Conservation (phyloP, 2,113 vertebrate species). For the Phaetusa simplex region DNA sequence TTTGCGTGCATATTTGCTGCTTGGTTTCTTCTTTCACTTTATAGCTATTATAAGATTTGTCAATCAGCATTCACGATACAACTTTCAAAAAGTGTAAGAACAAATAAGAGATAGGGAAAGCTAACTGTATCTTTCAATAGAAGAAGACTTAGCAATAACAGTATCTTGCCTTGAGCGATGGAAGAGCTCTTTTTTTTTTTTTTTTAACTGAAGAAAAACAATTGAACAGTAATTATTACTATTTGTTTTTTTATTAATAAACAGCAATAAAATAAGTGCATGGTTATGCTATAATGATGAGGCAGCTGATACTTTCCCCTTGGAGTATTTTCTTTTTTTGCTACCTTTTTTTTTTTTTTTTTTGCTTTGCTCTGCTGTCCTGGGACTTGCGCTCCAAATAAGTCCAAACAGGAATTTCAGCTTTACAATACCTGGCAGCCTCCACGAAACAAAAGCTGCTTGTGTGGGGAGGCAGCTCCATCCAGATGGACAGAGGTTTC, state of each 20-base stretch:
- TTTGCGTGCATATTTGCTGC: neutral
- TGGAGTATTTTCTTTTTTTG: neutral
- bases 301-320: neutral
- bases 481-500: constrained; percentile 1
- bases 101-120: neutral
- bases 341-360: neutral
- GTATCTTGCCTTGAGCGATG: neutral
- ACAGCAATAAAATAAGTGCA: neutral
- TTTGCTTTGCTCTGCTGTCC: neutral
- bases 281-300: neutral
- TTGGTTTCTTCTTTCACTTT: neutral
- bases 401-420: neutral
- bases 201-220: neutral
- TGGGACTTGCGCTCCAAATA: neutral
- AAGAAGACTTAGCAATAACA: neutral
- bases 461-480: neutral
- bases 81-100: neutral
- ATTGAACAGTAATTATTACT: neutral
- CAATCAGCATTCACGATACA: neutral
- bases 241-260: neutral
- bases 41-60: neutral
- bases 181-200: neutral
- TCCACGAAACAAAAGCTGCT: neutral
- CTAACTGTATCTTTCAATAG: neutral
- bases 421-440: neutral